Conservation (phyloP, 2,797 vertebrate species). For the Pseudochirops cupreus region DNA sequence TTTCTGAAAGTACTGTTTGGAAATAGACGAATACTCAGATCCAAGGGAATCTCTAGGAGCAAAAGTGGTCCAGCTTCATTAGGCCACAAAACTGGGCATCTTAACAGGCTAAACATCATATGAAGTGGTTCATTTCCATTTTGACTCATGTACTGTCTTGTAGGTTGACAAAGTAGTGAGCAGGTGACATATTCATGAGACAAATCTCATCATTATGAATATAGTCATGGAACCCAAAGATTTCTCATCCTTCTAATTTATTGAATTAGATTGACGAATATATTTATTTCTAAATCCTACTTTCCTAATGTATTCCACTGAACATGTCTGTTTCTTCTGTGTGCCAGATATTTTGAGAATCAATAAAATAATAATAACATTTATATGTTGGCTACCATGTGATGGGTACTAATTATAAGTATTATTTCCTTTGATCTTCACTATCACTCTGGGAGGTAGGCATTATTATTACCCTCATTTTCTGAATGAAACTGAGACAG, state of each 20-base stretch:
- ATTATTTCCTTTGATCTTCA: background rate
- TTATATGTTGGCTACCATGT: background rate
- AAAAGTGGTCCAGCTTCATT: background rate
- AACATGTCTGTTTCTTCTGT: background rate
- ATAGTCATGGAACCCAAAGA: background rate
- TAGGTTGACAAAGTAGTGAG: background rate
- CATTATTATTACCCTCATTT: background rate
- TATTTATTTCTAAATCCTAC: background rate
- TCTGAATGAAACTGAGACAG: background rate
- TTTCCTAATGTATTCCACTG: background rate
- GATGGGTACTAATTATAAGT: background rate
- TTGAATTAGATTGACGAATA: background rate
- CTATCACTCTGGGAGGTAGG: background rate
- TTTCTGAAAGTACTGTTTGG: background rate
- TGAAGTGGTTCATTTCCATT: background rate
- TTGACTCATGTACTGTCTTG: background rate
- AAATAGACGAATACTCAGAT: background rate
- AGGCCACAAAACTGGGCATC: background rate
- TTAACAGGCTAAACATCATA: background rate
- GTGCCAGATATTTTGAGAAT: background rate
- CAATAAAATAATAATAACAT: background rate
- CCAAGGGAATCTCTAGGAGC: background rate
- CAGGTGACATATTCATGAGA: background rate
- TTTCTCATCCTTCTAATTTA: background rate
- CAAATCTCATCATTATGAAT: background rate